Conservation (phyloP, 2,888 invertebrate species). For the Meloe dianella region DNA sequence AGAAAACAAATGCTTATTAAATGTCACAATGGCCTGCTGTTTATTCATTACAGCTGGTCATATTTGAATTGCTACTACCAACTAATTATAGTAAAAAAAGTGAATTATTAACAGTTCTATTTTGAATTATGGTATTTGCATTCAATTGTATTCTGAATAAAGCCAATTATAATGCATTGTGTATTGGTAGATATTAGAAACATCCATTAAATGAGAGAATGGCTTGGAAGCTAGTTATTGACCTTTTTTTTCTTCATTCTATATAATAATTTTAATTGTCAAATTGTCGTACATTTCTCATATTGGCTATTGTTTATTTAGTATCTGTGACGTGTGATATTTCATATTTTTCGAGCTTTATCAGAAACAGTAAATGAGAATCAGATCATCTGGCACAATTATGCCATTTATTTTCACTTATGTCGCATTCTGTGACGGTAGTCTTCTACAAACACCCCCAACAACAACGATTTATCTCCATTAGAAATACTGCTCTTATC, state of each 20-base stretch:
- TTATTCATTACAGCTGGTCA: not conserved
- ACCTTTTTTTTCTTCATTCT: no score
- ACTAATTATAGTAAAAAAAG: not conserved
- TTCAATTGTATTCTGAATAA: not conserved
- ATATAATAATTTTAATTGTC: no score
- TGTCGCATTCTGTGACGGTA: not conserved
- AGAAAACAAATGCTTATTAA: no score
- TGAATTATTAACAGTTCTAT: not conserved
- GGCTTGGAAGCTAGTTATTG: no score
- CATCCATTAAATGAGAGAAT: no score
- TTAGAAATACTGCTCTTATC: not conserved
- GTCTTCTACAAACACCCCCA: not conserved
- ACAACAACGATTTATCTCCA: not conserved
- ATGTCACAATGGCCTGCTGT: no score
- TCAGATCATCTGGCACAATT: not conserved
- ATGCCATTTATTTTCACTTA: not conserved
- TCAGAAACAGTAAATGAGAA: not conserved
- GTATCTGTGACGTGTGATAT: not conserved
- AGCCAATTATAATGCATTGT: not conserved
- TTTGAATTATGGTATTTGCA: not conserved
- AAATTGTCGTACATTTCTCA: no score
- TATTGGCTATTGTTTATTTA: not conserved
- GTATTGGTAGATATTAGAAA: not conserved
- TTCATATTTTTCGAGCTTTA: no score
- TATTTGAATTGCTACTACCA: not conserved